A percentile compares a stretch with the other conserved stretches of the same genome.
Evolutionary conservation across 2,113 vertebrate species (phyloP).

Genomic region (Xiphophorus couchianus): DNA sequence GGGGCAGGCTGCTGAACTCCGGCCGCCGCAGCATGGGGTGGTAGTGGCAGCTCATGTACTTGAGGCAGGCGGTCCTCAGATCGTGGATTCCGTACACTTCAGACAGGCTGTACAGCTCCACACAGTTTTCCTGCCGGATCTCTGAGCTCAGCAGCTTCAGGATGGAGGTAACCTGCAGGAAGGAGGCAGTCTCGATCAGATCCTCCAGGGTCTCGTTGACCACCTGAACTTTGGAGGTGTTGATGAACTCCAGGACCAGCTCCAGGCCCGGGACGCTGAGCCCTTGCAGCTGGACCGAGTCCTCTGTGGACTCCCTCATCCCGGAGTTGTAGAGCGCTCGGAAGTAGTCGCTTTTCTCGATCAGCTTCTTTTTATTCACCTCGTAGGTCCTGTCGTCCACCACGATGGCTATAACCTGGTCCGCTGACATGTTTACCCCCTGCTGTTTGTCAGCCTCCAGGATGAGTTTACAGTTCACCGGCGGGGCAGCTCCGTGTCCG

Average conservation of each 20-base stretch:
- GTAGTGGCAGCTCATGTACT: slow-evolving; percentile 87
- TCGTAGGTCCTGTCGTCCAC: slow-evolving; percentile 88
- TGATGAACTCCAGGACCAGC: slow-evolving; percentile 92
- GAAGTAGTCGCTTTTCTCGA: slow-evolving; percentile 97
- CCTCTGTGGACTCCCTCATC: slow-evolving; percentile 90
- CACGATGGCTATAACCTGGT: slow-evolving; percentile 87
- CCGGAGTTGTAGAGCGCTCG: slow-evolving; percentile 94
- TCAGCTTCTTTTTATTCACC: slow-evolving; percentile 90
- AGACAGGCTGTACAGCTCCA: slow-evolving; percentile 88
- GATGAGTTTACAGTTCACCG: slow-evolving; percentile 72
- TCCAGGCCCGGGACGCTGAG: slow-evolving; percentile 90
- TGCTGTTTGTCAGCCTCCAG: slow-evolving; percentile 26
- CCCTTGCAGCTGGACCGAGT: slow-evolving; percentile 90
- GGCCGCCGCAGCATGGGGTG: slow-evolving; percentile 88
- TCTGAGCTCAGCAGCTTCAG: slow-evolving; percentile 87
- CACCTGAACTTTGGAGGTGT: slow-evolving; percentile 83
- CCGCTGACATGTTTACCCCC: slow-evolving; percentile 80
- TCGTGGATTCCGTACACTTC: slow-evolving; percentile 91
- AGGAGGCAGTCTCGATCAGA: slow-evolving; percentile 92
- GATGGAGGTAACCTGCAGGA: slow-evolving; percentile 91
- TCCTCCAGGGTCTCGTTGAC: slow-evolving; percentile 85
- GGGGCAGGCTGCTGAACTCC: slow-evolving; percentile 80
- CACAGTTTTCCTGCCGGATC: slow-evolving; percentile 88
- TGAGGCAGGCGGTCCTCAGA: slow-evolving; percentile 84
- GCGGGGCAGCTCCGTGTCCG: slow-evolving; percentile 46